Conservation (phyloP, 2,113 vertebrate species). For the Nymphicus hollandicus region DNA sequence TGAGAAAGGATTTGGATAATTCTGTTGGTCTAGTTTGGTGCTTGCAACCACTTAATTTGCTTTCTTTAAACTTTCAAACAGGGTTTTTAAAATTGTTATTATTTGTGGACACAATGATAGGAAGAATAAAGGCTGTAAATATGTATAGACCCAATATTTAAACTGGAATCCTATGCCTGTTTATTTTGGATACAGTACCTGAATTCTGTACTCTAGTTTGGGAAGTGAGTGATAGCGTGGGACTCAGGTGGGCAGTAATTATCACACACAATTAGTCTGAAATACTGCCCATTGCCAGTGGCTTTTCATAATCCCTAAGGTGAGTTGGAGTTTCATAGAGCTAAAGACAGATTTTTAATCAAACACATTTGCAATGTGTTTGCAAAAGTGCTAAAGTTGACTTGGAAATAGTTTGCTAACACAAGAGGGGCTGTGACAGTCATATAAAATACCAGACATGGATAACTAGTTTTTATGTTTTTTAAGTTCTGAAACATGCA, state of each 20-base stretch:
- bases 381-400: not conserved
- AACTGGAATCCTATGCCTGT: not conserved
- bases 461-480: not conserved
- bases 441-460: not conserved
- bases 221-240: not conserved
- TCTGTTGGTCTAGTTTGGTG: not conserved
- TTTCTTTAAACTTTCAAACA: not conserved
- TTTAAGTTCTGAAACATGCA: not conserved
- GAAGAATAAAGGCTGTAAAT: not conserved
- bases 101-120: not conserved
- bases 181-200: not conserved
- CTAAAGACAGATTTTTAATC: not conserved
- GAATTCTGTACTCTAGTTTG: not conserved
- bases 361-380: not conserved
- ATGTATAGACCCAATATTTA: not conserved
- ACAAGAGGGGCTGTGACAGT: not conserved
- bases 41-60: not conserved
- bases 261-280: not conserved
- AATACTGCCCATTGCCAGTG: not conserved
- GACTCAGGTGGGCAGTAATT: not conserved
- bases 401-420: not conserved
- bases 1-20: not conserved
- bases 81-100: not conserved
- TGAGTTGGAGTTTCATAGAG: not conserved
- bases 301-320: not conserved